Evolutionary conservation across 2,797 vertebrate species (phyloP).

Genomic region (Hemibagrus guttatus): DNA sequence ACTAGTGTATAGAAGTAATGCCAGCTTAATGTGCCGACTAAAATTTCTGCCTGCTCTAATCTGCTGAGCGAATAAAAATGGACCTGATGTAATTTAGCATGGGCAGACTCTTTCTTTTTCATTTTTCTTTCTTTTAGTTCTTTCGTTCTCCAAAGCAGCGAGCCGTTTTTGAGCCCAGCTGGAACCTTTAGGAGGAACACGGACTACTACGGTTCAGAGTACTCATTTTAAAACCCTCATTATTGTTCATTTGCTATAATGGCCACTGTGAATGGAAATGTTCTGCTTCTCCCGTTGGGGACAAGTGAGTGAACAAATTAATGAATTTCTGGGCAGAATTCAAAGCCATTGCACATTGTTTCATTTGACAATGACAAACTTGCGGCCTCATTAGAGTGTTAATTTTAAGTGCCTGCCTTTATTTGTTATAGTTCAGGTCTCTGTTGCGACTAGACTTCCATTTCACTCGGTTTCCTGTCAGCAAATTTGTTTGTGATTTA

Average conservation of each 20-base stretch:
- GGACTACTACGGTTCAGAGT: slow-evolving; percentile 18
- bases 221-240: slow-evolving; percentile 35
- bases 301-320: slow-evolving; percentile 27
- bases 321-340: slow-evolving; percentile 1
- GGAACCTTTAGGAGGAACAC: slow-evolving; percentile 26
- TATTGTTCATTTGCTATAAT: slow-evolving; percentile 31
- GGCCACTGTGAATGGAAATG: slow-evolving; percentile 30
- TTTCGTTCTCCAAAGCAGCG: slow-evolving; percentile 17
- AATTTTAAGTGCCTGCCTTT: slow-evolving; percentile 15
- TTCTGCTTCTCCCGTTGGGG: not conserved
- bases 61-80: slow-evolving; percentile 36
- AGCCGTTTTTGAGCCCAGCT: slow-evolving; percentile 36
- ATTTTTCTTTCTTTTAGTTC: slow-evolving; percentile 27
- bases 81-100: slow-evolving; percentile 33
- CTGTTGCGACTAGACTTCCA: not conserved
- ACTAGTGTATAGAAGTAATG: slow-evolving; percentile 44
- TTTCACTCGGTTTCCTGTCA: not conserved
- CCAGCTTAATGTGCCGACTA: slow-evolving; percentile 38
- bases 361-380: slow-evolving; percentile 6
- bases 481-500: not conserved
- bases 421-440: not conserved
- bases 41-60: slow-evolving; percentile 24
- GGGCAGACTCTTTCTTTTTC: slow-evolving; percentile 1
- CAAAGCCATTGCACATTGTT: slow-evolving; percentile 28
- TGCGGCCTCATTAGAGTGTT: slow-evolving; percentile 15